Evolutionary conservation across 2,888 invertebrate genomes (phyloP).

Genomic region (Eupsilia transversa): DNA sequence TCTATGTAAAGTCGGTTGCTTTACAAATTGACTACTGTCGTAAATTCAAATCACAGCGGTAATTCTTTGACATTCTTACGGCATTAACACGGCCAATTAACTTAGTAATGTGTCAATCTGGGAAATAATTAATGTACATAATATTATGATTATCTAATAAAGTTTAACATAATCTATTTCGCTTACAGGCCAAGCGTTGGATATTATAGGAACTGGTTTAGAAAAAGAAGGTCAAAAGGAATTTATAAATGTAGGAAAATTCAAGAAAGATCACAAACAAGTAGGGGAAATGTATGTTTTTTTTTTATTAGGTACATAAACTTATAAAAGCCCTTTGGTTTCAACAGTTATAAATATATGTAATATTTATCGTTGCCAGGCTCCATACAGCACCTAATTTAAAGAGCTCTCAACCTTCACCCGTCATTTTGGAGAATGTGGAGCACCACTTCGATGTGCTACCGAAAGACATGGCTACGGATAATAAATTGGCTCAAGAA

Average conservation of each 20-base stretch:
- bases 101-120: neutral
- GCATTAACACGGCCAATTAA: neutral
- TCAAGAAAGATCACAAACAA: slow-evolving; percentile 71
- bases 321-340: neutral
- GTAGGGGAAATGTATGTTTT: slow-evolving; percentile 77
- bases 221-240: slow-evolving; percentile 71
- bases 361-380: slow-evolving; percentile 63
- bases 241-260: slow-evolving; percentile 75
- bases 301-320: too few species aligned
- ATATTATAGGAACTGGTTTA: slow-evolving; percentile 72
- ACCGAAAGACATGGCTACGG: slow-evolving; percentile 42
- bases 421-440: slow-evolving; percentile 72
- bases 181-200: slow-evolving; percentile 75
- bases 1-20: neutral
- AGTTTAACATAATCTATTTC: neutral
- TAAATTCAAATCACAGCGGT: neutral
- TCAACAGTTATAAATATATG: neutral
- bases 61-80: neutral
- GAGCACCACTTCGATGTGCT: slow-evolving; percentile 63
- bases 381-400: slow-evolving; percentile 72
- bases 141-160: neutral
- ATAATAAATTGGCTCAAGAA: slow-evolving; percentile 48
- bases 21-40: neutral
- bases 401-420: slow-evolving; percentile 69
- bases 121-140: neutral